Evolutionary conservation across 2,113 vertebrate species (phyloP).

Genomic region (Strix aluco): DNA sequence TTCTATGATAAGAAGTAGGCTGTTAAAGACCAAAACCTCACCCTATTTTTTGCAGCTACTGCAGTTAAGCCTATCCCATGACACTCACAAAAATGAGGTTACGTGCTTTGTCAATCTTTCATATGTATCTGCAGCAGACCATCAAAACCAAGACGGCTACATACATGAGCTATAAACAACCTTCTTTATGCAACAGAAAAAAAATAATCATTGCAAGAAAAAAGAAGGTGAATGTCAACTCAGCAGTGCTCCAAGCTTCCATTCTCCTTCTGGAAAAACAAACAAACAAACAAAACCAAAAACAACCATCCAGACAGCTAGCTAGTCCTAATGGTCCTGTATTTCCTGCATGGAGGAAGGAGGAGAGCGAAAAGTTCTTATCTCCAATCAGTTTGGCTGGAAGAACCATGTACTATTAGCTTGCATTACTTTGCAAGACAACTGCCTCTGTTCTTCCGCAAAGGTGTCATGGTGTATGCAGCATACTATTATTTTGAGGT

Average conservation of each 20-base stretch:
- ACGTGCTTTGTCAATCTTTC: not conserved
- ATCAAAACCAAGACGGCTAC: not conserved
- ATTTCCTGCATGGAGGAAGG: not conserved
- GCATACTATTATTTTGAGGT: not conserved
- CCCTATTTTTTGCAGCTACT: not conserved
- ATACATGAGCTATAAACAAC: not conserved
- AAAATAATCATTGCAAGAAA: not conserved
- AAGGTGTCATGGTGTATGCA: not conserved
- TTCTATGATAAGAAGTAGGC: not conserved
- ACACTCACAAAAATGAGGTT: not conserved
- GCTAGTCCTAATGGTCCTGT: not conserved
- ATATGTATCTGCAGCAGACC: not conserved
- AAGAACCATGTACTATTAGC: not conserved
- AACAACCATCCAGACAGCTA: not conserved
- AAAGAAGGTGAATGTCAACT: not conserved
- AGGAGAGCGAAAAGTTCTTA: not conserved
- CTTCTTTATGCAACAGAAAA: not conserved
- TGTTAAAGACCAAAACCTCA: not conserved
- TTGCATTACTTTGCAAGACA: not conserved
- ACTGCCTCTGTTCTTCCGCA: not conserved
- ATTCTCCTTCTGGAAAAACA: not conserved
- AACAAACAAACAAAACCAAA: not conserved
- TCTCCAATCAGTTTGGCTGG: not conserved
- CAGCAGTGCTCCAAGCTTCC: not conserved
- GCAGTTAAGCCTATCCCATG: not conserved